Percentiles rank a stretch among this genome's conserved stretches.
These are phyloP conservation scores for Globodera ellingtonae DNA, from an alignment of 1,140 invertebrate species.

Conservation along the genomic window DNA sequence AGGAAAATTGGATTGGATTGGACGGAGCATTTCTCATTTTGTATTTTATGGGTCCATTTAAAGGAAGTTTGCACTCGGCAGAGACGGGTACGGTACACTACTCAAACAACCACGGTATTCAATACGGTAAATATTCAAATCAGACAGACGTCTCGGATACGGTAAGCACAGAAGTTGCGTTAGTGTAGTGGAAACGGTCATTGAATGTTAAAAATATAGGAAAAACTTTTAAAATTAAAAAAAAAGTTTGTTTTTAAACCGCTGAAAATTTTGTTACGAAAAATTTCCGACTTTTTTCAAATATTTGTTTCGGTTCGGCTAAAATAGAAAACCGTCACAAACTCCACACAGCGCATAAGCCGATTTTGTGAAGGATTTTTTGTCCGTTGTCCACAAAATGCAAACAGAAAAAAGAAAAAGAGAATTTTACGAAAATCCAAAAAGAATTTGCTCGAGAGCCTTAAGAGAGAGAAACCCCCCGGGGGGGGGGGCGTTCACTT, in stretches of 20 bases:
- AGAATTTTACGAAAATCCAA: background rate
- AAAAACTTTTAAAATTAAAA: no score
- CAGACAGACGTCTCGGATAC: no score
- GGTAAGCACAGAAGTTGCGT: no score
- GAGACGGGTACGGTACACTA: no score
- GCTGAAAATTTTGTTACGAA: background rate
- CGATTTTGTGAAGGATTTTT: background rate
- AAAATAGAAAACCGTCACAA: background rate
- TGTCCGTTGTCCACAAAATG: background rate
- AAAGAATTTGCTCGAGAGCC: background rate
- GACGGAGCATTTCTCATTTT: no score
- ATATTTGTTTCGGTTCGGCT: background rate
- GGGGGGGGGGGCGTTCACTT: background rate
- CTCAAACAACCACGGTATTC: no score
- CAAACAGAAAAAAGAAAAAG: background rate
- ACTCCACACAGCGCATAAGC: background rate
- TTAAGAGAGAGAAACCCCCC: background rate
- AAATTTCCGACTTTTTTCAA: background rate
- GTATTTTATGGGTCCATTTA: no score
- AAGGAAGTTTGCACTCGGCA: no score
- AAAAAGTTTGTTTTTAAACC: background rate
- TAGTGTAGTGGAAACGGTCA: no score
- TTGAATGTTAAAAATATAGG: no score
- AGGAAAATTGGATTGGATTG: no score
- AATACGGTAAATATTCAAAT: no score